Evolutionary conservation across 2,113 vertebrate species (phyloP).

Genomic region (Lamprologus ornatipinnis): DNA sequence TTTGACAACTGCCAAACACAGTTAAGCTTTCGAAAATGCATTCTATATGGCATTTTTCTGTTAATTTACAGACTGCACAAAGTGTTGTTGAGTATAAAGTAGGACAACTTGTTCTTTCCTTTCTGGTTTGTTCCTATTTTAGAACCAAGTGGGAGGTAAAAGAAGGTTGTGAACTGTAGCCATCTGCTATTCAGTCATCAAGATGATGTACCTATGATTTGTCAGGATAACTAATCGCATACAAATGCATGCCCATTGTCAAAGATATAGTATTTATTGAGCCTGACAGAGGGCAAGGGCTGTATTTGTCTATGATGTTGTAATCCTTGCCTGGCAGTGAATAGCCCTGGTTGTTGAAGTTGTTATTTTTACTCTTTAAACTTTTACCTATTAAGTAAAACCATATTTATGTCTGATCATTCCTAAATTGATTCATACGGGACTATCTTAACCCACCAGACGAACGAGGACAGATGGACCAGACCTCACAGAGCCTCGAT

Average conservation of each 20-base stretch:
- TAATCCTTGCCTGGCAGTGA: background rate
- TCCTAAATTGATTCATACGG: background rate
- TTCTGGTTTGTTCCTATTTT: constrained; percentile 4
- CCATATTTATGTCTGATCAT: background rate
- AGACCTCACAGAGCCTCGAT: background rate
- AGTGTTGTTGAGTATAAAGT: background rate
- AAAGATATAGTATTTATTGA: background rate
- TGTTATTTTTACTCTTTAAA: background rate
- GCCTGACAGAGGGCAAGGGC: background rate
- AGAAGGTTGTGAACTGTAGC: background rate
- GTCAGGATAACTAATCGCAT: background rate
- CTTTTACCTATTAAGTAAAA: background rate
- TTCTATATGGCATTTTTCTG: background rate
- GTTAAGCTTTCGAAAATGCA: background rate
- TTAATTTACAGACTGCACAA: background rate
- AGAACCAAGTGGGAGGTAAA: constrained; percentile 1
- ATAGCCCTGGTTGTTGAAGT: background rate
- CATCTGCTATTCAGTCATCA: background rate
- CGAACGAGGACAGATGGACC: background rate
- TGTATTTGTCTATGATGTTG: background rate
- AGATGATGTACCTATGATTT: background rate
- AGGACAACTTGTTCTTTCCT: constrained; percentile 11
- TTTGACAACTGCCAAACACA: background rate
- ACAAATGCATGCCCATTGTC: background rate
- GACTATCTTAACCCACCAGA: background rate